phyloP scores from a whole-genome alignment of 1,140 invertebrate genomes.

The Rhagoletis pomonella region DNA sequence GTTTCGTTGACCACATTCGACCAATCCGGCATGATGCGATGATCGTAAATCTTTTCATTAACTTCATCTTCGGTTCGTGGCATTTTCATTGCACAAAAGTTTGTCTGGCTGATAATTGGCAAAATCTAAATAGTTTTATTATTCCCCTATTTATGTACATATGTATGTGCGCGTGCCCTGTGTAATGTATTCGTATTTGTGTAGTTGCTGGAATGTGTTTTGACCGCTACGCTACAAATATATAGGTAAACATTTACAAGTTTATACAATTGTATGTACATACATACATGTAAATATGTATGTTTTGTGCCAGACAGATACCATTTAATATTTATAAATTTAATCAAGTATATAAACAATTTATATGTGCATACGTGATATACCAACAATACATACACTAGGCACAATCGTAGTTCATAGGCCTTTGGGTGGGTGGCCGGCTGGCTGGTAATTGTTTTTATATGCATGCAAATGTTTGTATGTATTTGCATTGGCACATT shows the following conservation, averaged over 20 bases:
- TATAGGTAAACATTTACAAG: neutral
- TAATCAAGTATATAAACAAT: constrained; percentile 1
- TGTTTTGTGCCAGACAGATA: neutral
- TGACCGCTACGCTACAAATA: neutral
- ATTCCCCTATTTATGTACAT: neutral
- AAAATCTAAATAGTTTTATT: neutral
- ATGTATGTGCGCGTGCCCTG: neutral
- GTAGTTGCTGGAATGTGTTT: constrained; percentile 8
- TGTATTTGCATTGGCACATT: neutral
- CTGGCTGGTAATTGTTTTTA: neutral
- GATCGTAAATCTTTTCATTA: constrained; percentile 64
- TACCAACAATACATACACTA: neutral
- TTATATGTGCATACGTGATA: neutral
- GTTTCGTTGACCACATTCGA: constrained; percentile 65
- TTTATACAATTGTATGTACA: neutral
- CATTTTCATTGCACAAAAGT: constrained; percentile 55
- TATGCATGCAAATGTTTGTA: neutral
- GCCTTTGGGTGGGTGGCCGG: constrained; percentile 1
- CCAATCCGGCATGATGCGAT: constrained; percentile 70
- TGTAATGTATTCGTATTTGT: neutral
- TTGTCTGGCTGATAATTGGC: constrained; percentile 24
- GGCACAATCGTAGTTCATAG: constrained; percentile 20
- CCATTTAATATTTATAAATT: constrained; percentile 41
- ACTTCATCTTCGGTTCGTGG: constrained; percentile 54
- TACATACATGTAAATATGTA: neutral